Evolutionary conservation across 2,888 invertebrate species (phyloP).

Genomic region (Caenorhabditis sulstoni): DNA sequence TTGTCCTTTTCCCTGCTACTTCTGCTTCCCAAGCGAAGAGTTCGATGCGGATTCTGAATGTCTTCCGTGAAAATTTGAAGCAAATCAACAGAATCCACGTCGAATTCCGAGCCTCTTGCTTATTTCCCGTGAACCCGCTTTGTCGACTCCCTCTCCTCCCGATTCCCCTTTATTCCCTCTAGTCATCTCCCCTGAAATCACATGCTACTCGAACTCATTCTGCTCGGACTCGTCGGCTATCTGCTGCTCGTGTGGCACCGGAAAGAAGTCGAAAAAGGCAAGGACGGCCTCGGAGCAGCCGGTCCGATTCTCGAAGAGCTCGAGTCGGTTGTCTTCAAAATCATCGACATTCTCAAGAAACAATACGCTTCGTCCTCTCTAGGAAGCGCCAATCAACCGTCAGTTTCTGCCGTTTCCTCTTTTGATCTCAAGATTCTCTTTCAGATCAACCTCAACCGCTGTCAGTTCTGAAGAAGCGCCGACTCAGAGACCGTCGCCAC

Average conservation of each 20-base stretch:
- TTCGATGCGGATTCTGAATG: no score
- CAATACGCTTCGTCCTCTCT: constrained; percentile 9
- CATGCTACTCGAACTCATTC: constrained; percentile 54
- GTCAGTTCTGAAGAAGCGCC: constrained; percentile 17
- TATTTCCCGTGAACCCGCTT: constrained; percentile 23
- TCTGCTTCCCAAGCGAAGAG: no score
- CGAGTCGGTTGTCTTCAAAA: constrained; percentile 29
- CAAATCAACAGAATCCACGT: no score
- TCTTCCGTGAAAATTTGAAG: no score
- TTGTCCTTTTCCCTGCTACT: constrained; percentile 6
- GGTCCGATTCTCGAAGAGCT: constrained; percentile 52
- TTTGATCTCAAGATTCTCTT: no score
- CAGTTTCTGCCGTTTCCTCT: background rate
- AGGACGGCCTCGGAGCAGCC: constrained; percentile 49
- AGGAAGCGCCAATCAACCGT: background rate
- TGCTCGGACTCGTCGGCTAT: constrained; percentile 43
- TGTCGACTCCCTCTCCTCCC: background rate
- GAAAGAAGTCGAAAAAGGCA: constrained; percentile 51
- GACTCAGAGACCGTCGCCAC: constrained; percentile 28
- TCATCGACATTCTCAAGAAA: constrained; percentile 44
- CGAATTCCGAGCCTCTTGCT: constrained; percentile 9
- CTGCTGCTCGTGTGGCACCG: constrained; percentile 42
- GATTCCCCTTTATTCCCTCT: constrained; percentile 15
- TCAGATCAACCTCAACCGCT: background rate
- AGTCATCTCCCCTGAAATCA: background rate